Base-by-base conservation (phyloP, 2,797 vertebrate genomes). In the Oryzias sinensis region DNA sequence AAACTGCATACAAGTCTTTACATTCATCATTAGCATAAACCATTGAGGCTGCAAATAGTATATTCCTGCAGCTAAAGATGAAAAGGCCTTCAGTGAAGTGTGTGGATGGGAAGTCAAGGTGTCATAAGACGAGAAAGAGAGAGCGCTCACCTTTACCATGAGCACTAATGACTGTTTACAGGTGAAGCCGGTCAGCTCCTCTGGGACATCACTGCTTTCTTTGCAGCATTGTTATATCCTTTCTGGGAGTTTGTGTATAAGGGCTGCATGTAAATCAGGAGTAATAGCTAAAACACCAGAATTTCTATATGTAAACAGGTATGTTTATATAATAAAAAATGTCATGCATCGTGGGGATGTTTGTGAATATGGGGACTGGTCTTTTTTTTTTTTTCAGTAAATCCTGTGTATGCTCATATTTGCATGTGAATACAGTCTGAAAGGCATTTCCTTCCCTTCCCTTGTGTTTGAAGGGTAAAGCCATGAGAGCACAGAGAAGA, bases 381-480 rank as follows among this genome's bases (percentile, higher is more conserved):
- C 74, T 69, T 72, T 45, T 56, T 82, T 62, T 84, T 37, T 0
- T 11, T 11, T 13, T 11, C 9, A 37, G 33, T 37, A 37, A 37
- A 83, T 82, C 87, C 84, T 86, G 87, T 89, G 75, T 75, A 70
- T 79, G 74, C 82, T 56, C 57, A 70, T 66, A 81, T 65, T 44
- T 76, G 83, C 50, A 72, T 80, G 81, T 83, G 83, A 86, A 84
- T 78, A 65, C 82, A 84, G 83, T 77, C 72, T 72, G 65, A 71
- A 80, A 89, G 88, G 74, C 77, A 87, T 90, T 77, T 61, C 53
- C 65, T 54, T 77, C 73, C 64, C 78, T 73, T 74, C 73, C 64
- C 78, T 73, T 74, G 69, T 65, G 81, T 61, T 75, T 90, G 82
- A 88, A 90, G 85, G 87, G 88, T 86, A 87, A 59, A 57, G n/a